A percentile compares a stretch with the other conserved stretches of the same genome.
Conservation (phyloP, 2,888 invertebrate genomes). For the Beris morrisii region DNA sequence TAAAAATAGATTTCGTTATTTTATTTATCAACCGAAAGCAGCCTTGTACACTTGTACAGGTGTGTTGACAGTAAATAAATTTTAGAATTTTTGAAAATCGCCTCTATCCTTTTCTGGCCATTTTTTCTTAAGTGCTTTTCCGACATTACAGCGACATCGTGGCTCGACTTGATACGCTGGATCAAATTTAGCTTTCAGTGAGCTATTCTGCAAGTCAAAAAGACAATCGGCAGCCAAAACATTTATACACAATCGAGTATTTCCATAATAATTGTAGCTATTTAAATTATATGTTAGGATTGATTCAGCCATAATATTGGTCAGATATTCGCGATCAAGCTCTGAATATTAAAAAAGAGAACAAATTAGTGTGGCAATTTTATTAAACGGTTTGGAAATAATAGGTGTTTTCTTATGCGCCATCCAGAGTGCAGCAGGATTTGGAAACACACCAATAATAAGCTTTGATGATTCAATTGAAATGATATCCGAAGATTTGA, state of each 20-base stretch:
- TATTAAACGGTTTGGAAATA: not conserved
- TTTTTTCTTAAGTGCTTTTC: too few relatives aligned
- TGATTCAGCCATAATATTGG: conserved; percentile 47
- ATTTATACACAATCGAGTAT: conserved; percentile 46
- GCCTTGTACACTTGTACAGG: too few relatives aligned
- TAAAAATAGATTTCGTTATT: too few relatives aligned
- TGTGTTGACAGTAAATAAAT: too few relatives aligned
- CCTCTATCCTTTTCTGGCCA: too few relatives aligned
- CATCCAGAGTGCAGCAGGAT: not conserved
- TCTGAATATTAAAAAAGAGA: conserved; percentile 39
- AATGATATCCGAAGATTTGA: too few relatives aligned
- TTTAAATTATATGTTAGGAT: conserved; percentile 50
- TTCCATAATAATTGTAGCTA: conserved; percentile 48
- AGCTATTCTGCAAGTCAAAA: conserved; percentile 46
- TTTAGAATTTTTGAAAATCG: too few relatives aligned
- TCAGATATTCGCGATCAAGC: conserved; percentile 48
- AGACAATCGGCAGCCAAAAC: conserved; percentile 51
- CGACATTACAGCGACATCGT: conserved; percentile 18
- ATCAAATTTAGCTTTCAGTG: conserved; percentile 42
- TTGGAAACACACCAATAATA: too few relatives aligned
- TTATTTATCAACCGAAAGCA: too few relatives aligned
- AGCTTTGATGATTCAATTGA: too few relatives aligned
- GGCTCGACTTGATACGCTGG: conserved; percentile 18
- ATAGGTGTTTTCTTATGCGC: not conserved
- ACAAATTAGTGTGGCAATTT: not conserved